phyloP scores from a whole-genome alignment of 1,140 invertebrate genomes.

The Tetragonula clypearis region DNA sequence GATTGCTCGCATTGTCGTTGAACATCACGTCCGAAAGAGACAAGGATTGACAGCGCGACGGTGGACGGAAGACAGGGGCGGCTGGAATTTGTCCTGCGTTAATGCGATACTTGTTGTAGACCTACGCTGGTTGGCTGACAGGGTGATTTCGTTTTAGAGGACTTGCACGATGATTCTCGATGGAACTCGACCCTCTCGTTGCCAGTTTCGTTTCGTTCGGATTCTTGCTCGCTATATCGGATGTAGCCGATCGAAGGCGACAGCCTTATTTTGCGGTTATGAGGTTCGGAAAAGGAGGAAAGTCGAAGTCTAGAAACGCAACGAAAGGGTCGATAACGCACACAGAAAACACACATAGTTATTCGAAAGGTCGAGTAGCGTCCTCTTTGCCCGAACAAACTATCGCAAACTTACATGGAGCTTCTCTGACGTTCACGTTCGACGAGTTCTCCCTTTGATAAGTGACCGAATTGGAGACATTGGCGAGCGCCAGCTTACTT shows the following conservation, averaged over 20 bases:
- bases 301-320: constrained; percentile 7
- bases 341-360: background rate
- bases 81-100: constrained; percentile 73
- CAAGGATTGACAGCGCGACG: constrained; percentile 85
- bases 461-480: constrained; percentile 83
- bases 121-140: constrained; percentile 24
- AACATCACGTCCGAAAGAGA: constrained; percentile 87
- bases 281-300: constrained; percentile 5
- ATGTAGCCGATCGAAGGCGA: background rate
- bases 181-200: constrained; percentile 3
- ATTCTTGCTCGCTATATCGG: background rate
- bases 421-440: constrained; percentile 75
- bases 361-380: background rate
- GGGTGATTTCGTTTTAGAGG: constrained; percentile 1
- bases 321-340: constrained; percentile 4
- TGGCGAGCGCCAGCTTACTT: constrained; percentile 85
- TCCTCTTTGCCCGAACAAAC: background rate
- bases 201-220: background rate
- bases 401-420: constrained; percentile 75
- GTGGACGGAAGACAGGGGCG: constrained; percentile 77
- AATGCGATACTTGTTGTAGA: constrained; percentile 68
- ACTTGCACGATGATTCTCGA: background rate
- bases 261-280: constrained; percentile 2
- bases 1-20: constrained; percentile 85
- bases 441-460: constrained; percentile 82